phyloP scores from a whole-genome alignment of 1,140 invertebrate genomes.

The Bombus affinis region DNA sequence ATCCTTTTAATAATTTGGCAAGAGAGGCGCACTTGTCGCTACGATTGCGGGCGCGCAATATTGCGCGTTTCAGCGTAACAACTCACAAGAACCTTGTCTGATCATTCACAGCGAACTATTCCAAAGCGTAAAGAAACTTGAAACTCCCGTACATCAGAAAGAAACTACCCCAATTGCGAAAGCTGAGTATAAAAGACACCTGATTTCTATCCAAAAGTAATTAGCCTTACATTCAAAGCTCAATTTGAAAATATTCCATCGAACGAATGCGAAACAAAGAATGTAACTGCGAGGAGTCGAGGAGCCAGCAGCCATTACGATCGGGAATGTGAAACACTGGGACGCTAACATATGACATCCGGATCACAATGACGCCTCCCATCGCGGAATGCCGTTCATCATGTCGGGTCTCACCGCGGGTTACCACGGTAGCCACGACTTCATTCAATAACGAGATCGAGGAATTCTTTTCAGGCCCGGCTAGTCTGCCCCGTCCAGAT shows the following conservation, averaged over 20 bases:
- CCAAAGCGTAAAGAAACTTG: too few species aligned
- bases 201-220: too few species aligned
- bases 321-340: constrained; percentile 58
- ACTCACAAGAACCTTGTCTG: too few species aligned
- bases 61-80: too few species aligned
- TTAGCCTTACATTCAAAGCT: too few species aligned
- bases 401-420: constrained; percentile 64
- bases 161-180: too few species aligned
- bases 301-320: constrained; percentile 37
- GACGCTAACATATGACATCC: constrained; percentile 64
- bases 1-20: too few species aligned
- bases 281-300: constrained; percentile 20
- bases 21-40: too few species aligned
- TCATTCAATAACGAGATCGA: constrained; percentile 66
- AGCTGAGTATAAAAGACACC: background rate
- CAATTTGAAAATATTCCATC: background rate
- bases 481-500: constrained; percentile 52
- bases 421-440: constrained; percentile 67
- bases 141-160: too few species aligned
- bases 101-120: too few species aligned
- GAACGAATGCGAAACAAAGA: background rate
- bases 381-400: constrained; percentile 66
- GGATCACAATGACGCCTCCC: constrained; percentile 68
- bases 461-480: constrained; percentile 60
- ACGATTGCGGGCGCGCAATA: too few species aligned